phyloP scores from a whole-genome alignment of 2,797 vertebrate species.

The Poecile montanus region DNA sequence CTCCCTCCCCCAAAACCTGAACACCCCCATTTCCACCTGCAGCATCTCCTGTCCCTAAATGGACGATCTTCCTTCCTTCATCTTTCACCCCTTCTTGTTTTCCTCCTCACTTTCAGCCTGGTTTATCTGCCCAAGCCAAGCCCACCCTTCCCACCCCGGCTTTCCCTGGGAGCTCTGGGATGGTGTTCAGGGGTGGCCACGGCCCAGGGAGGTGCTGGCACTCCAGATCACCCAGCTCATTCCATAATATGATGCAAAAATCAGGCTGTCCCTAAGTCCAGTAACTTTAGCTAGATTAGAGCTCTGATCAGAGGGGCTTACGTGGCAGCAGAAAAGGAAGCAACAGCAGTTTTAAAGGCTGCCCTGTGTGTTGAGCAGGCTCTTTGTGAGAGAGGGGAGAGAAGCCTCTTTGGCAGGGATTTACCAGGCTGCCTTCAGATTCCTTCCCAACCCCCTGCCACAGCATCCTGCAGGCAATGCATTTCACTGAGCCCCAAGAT shows the following conservation, averaged over 20 bases:
- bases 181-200: accelerated
- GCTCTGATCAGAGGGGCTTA: constrained; percentile 29
- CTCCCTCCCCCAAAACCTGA: neutral
- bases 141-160: accelerated
- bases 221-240: neutral
- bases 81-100: neutral
- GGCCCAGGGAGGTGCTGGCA: neutral
- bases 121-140: neutral
- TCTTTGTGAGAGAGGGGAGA: neutral
- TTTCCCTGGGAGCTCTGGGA: accelerated
- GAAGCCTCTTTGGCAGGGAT: constrained; percentile 56
- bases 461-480: neutral
- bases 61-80: neutral
- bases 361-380: neutral
- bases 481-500: neutral
- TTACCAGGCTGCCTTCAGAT: constrained; percentile 10
- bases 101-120: neutral
- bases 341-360: neutral
- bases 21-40: neutral
- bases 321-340: neutral
- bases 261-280: neutral
- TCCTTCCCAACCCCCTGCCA: constrained; percentile 1
- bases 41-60: neutral
- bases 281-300: constrained; percentile 16
- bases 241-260: neutral